Evolutionary conservation across 2,888 invertebrate genomes (phyloP).

Genomic region (Cantharis lateralis): DNA sequence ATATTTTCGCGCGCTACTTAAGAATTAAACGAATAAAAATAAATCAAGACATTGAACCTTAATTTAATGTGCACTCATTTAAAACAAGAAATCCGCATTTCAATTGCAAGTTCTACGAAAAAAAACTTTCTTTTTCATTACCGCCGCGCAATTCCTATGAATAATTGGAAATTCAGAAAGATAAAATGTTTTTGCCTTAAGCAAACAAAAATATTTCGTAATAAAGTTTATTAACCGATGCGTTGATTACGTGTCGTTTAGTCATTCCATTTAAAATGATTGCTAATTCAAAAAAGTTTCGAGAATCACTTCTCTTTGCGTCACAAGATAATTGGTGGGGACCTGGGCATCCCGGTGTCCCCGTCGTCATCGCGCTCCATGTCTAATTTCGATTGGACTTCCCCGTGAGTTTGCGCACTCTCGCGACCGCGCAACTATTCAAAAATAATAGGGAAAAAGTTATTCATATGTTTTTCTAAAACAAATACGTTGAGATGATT

Average conservation of each 20-base stretch:
- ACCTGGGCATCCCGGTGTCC: constrained; percentile 18
- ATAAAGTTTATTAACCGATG: neutral
- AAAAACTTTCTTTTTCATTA: neutral
- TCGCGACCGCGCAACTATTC: constrained; percentile 7
- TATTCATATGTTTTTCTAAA: constrained; percentile 20
- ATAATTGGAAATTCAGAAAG: neutral
- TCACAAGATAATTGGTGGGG: constrained; percentile 5
- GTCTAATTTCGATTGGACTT: constrained; percentile 13
- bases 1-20: neutral
- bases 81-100: neutral
- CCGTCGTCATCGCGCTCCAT: neutral
- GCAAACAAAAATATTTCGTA: neutral
- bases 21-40: neutral
- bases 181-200: neutral
- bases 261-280: neutral
- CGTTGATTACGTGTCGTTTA: neutral
- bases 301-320: neutral
- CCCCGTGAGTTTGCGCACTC: constrained; percentile 21
- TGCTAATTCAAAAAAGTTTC: neutral
- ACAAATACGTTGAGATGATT: constrained; percentile 9
- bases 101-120: neutral
- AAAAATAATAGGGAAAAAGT: constrained; percentile 21
- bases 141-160: neutral
- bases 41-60: neutral
- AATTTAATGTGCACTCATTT: neutral